Conservation (phyloP, 2,113 vertebrate genomes). For the Cavia aperea region DNA sequence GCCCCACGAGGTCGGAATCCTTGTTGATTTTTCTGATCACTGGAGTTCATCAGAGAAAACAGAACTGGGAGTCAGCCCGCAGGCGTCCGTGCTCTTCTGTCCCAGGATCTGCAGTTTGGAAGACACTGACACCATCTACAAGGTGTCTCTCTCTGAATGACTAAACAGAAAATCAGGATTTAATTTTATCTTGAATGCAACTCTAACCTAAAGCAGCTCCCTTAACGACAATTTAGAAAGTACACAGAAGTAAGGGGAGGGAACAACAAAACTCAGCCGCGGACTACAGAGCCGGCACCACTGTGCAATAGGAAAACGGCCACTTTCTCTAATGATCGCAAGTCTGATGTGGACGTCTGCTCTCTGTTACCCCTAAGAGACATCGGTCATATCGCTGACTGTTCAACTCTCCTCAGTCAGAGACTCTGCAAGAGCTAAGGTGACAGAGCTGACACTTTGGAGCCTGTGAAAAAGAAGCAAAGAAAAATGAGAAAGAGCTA, state of each 20-base stretch:
- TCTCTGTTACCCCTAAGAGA: background rate
- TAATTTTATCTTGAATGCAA: background rate
- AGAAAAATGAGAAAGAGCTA: background rate
- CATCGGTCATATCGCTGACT: background rate
- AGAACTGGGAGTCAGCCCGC: accelerated
- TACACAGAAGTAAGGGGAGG: background rate
- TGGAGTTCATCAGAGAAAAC: background rate
- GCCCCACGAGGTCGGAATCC: accelerated
- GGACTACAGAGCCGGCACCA: accelerated
- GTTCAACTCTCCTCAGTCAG: background rate
- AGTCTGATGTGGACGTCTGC: too few relatives aligned
- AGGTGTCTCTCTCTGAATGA: background rate
- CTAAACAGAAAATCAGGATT: background rate
- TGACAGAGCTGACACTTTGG: background rate
- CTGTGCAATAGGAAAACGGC: accelerated
- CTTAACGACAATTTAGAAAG: background rate
- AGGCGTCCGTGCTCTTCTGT: accelerated
- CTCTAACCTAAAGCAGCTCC: background rate
- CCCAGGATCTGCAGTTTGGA: background rate
- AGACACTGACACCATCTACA: accelerated
- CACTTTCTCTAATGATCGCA: background rate
- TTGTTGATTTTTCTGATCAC: accelerated
- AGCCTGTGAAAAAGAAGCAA: background rate
- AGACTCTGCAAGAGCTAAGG: background rate
- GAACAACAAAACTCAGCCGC: accelerated